Conservation (phyloP, 2,888 invertebrate genomes). For the Drosophila bunnanda region DNA sequence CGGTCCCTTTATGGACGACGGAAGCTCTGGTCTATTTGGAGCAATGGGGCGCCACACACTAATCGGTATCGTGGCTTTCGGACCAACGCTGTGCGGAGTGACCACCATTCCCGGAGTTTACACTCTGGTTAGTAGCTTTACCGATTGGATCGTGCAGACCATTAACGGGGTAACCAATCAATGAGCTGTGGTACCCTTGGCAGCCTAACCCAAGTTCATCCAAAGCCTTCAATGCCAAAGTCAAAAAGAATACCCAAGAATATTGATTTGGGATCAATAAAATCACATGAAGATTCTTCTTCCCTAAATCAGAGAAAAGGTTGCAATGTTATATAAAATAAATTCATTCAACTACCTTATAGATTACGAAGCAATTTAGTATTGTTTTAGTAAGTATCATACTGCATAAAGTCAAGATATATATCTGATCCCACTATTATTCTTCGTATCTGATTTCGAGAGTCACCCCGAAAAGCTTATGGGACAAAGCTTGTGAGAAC, state of each 20-base stretch:
- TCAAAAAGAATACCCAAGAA: slow-evolving; percentile 15
- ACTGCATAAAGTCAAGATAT: neutral
- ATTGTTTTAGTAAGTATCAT: neutral
- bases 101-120: slow-evolving; percentile 84
- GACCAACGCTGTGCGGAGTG: slow-evolving; percentile 83
- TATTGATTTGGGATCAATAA: slow-evolving; percentile 6
- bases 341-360: neutral
- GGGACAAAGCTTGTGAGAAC: slow-evolving; percentile 50
- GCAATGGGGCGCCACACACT: slow-evolving; percentile 70
- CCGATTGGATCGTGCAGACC: slow-evolving; percentile 83
- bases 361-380: neutral
- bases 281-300: neutral
- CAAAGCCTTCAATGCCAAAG: slow-evolving; percentile 67
- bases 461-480: slow-evolving; percentile 40
- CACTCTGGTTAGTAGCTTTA: slow-evolving; percentile 83
- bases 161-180: slow-evolving; percentile 24
- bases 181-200: neutral
- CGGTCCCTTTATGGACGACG: slow-evolving; percentile 83
- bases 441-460: slow-evolving; percentile 7
- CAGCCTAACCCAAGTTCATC: slow-evolving; percentile 23
- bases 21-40: slow-evolving; percentile 68
- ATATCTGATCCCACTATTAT: slow-evolving; percentile 1
- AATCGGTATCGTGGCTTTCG: slow-evolving; percentile 83
- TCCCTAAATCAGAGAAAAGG: neutral
- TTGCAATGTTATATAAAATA: neutral